These are phyloP conservation scores for Clarias macrocephalus DNA, from an alignment of 2,113 vertebrate genomes.

Conservation along the genomic window DNA sequence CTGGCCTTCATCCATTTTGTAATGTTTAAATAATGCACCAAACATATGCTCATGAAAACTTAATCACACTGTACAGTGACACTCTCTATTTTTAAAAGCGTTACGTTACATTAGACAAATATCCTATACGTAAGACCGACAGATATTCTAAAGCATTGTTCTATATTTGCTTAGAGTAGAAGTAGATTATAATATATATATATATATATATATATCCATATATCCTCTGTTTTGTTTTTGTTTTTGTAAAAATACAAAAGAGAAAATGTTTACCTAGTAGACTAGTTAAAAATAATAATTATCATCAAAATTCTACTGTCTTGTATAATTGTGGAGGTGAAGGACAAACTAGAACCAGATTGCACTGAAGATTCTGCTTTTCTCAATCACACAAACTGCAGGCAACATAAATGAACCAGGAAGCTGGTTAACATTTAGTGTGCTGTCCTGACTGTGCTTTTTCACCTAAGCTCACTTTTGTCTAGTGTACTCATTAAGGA, in stretches of 20 bases:
- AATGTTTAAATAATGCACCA: conserved; percentile 6
- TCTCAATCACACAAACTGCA: conserved; percentile 4
- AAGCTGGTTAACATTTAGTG: not conserved
- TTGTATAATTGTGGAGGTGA: conserved; percentile 50
- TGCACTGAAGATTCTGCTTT: conserved; percentile 44
- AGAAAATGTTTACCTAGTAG: conserved; percentile 52
- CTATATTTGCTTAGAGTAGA: conserved; percentile 53
- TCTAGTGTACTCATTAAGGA: not conserved
- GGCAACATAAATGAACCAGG: conserved; percentile 5
- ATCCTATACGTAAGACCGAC: conserved; percentile 43
- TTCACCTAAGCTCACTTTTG: not conserved
- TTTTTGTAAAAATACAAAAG: conserved; percentile 49
- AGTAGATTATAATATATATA: conserved; percentile 49
- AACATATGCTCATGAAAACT: conserved; percentile 13
- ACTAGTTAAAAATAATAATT: conserved; percentile 25
- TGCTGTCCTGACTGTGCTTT: not conserved
- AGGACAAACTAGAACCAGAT: conserved; percentile 37
- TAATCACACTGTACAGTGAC: not conserved
- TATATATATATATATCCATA: conserved; percentile 52
- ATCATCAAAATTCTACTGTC: conserved; percentile 41
- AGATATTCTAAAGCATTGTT: conserved; percentile 48
- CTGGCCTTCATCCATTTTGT: conserved; percentile 1
- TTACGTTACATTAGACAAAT: conserved; percentile 33
- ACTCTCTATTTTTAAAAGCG: conserved; percentile 51
- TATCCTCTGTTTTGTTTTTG: conserved; percentile 42